A percentile compares a stretch with the other conserved stretches of the same genome.
phyloP scores from a whole-genome alignment of 2,888 invertebrate species.

The Hybos culiciformis region DNA sequence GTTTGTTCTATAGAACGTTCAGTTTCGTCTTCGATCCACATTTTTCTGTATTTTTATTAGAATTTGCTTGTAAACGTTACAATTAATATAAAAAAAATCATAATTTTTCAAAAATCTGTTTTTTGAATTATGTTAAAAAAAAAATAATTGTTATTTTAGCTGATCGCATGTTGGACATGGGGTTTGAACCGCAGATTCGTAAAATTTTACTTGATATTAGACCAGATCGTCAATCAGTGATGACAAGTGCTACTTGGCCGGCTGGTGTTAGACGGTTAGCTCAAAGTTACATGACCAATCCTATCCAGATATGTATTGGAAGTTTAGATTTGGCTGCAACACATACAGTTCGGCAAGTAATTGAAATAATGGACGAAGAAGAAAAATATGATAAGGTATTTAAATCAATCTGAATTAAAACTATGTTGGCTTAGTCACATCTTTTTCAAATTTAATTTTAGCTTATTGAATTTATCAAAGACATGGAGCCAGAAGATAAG shows the following conservation, averaged over 20 bases:
- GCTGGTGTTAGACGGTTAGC: conserved; percentile 72
- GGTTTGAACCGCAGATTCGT: conserved; percentile 78
- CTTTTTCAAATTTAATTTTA: conserved; percentile 22
- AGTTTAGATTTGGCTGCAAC: conserved; percentile 78
- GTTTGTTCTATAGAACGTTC: too few species aligned
- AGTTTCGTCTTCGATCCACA: too few species aligned
- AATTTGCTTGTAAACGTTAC: too few species aligned
- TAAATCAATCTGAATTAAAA: neutral
- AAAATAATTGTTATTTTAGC: too few species aligned
- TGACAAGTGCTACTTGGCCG: conserved; percentile 98
- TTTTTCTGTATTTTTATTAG: too few species aligned
- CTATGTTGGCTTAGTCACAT: neutral
- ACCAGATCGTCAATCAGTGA: conserved; percentile 85
- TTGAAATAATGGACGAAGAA: conserved; percentile 58
- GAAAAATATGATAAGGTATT: conserved; percentile 49
- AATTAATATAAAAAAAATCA: too few species aligned
- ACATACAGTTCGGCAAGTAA: conserved; percentile 69
- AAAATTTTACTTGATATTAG: conserved; percentile 66
- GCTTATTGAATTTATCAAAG: conserved; percentile 53
- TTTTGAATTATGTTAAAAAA: too few species aligned
- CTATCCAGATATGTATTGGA: conserved; percentile 82
- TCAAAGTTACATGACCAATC: conserved; percentile 74
- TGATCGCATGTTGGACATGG: conserved; percentile 77
- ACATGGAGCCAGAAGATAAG: conserved; percentile 65
- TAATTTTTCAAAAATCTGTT: too few species aligned